These are phyloP conservation scores for Etheostoma spectabile DNA, from an alignment of 2,113 vertebrate species.

Conservation along the genomic window DNA sequence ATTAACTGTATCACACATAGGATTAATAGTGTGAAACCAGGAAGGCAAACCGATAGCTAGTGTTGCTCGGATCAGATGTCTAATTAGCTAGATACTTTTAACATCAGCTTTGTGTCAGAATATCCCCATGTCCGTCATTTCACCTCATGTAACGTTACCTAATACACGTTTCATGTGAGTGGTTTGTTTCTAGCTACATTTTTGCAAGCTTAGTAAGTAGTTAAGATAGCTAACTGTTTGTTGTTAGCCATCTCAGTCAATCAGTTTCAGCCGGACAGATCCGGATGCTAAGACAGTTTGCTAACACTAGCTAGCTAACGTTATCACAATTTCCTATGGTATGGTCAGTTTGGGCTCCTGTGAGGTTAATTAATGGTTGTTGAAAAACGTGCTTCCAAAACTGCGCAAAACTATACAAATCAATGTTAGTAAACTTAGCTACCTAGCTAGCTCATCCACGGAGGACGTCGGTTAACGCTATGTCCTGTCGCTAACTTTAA, in stretches of 20 bases:
- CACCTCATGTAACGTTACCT: not conserved
- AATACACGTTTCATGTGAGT: not conserved
- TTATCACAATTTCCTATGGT: not conserved
- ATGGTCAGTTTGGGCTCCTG: rapidly evolving
- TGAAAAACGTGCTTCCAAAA: rapidly evolving
- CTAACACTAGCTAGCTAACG: not conserved
- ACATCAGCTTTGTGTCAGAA: not conserved
- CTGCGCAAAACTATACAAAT: not conserved
- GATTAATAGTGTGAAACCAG: not conserved
- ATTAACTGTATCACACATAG: not conserved
- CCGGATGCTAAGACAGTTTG: not conserved
- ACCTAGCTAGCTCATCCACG: not conserved
- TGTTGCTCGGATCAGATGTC: not conserved
- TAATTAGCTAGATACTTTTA: not conserved
- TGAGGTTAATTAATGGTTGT: too few species aligned
- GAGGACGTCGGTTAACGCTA: constrained; percentile 9
- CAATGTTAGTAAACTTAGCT: not conserved
- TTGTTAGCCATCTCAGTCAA: constrained; percentile 23
- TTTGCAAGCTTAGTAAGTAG: not conserved
- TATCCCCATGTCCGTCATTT: rapidly evolving
- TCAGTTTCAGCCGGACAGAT: constrained; percentile 26
- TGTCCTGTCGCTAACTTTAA: constrained; percentile 19
- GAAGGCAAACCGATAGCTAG: not conserved
- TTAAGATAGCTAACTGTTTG: not conserved
- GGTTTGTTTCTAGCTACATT: not conserved